Base-by-base conservation (phyloP, 2,888 invertebrate genomes). In the Seira sanloemensis region DNA sequence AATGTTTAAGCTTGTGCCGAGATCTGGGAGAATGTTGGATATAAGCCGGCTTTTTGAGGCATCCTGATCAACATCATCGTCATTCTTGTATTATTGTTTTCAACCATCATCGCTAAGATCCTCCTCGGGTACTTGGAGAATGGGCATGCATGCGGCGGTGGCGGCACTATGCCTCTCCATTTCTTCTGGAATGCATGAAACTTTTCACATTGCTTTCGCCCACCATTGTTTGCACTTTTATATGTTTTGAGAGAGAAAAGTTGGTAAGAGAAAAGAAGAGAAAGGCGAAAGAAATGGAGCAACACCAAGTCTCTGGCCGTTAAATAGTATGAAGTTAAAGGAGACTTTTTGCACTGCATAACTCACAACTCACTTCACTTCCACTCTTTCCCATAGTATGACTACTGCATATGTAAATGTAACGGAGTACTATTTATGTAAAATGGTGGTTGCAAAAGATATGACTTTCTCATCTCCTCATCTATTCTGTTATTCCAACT, bases 1-100 rank as follows among this genome's bases (percentile, higher is more conserved):
- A 83, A 78, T 83, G 77, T 77, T 77, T 82, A 82, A 77, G 73
- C 71, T 73, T 73, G 73, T 83, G 68, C 68, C n/a, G n/a, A n/a
- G n/a, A 50, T 50, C 50, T 50, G 1, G 16, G 2, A 65, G 69
- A 83, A 74, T 69, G 50, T 18, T 16, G 50, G n/a, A 50, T n/a
- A 50, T 50, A 50, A 68, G 58, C 73, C 50, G 23, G 74, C 83
- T 78, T 83, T 50, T 50, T 12, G n/a, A 16, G 5, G 54, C 65
- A 65, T 78, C 62, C 66, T 78, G 50, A 78, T 83, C 69, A 82
- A 77, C 73, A 73, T 66, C 73, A 68, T 69, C 78, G 54, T 25
- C 69, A 62, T 78, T 67, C 65, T 71, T 46, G 37, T 78, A 72
- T 79, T 79, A 50, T 79, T 72, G 69, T 46, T 72, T 75, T 78